Evolutionary conservation across 1,140 invertebrate genomes (phyloP).

Genomic region (Rhopalosiphum maidis): DNA sequence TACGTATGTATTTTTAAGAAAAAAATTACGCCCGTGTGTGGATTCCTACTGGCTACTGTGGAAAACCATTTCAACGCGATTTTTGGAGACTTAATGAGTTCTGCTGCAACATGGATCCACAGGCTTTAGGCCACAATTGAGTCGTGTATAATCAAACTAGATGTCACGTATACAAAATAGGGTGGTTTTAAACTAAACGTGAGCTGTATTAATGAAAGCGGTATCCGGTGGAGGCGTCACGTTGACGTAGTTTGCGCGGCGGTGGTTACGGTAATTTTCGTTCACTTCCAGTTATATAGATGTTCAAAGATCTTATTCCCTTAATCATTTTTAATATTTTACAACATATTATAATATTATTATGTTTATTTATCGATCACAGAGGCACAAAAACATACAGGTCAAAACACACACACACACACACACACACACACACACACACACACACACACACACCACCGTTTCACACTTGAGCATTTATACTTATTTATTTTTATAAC

Average conservation of each 20-base stretch:
- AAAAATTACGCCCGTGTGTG: not conserved
- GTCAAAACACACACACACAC: not conserved
- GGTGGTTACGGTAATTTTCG: not conserved
- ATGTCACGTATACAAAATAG: not conserved
- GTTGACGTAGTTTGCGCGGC: not conserved
- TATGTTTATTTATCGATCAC: not conserved
- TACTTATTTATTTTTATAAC: slow-evolving; percentile 22
- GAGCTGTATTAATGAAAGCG: not conserved
- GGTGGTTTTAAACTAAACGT: not conserved
- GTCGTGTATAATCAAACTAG: not conserved
- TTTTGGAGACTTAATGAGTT: not conserved
- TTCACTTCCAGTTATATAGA: not conserved
- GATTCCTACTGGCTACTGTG: not conserved
- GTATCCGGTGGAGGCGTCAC: not conserved
- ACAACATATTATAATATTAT: not conserved
- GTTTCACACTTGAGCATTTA: slow-evolving; percentile 27
- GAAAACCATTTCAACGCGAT: too few relatives aligned
- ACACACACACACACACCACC: not conserved
- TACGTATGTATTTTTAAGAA: not conserved
- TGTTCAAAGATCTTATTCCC: not conserved
- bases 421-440: not conserved
- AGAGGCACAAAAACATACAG: not conserved
- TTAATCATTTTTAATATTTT: not conserved
- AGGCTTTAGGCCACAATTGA: not conserved
- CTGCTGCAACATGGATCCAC: not conserved